These are phyloP conservation scores for Eupithecia abbreviata DNA, from an alignment of 2,888 invertebrate species.

Conservation along the genomic window DNA sequence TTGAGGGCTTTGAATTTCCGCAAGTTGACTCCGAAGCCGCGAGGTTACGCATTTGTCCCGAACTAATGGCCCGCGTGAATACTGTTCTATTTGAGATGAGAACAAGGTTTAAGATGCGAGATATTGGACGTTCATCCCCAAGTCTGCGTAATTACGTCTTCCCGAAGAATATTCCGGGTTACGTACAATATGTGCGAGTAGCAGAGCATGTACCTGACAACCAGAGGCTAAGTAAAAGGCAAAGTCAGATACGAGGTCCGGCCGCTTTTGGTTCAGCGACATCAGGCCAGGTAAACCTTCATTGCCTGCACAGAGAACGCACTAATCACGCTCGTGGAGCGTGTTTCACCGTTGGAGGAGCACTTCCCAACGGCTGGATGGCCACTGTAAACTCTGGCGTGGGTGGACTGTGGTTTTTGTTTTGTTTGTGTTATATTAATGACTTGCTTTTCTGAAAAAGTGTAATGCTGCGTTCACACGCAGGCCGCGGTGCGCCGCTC, in stretches of 20 bases:
- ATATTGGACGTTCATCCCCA: constrained; percentile 17
- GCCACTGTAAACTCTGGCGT: not conserved
- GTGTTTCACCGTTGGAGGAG: constrained; percentile 13
- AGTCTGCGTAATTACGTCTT: constrained; percentile 3
- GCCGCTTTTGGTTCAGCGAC: constrained; percentile 12
- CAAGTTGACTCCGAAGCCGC: constrained; percentile 33
- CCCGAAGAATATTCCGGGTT: constrained; percentile 21
- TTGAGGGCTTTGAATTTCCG: constrained; percentile 40
- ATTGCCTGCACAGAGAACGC: constrained; percentile 2
- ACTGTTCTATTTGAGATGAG: constrained; percentile 21
- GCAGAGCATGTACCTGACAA: constrained; percentile 6
- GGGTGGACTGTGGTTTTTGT: too few species aligned
- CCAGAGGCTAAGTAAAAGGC: constrained; percentile 3
- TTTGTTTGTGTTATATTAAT: too few species aligned
- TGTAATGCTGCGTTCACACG: too few species aligned
- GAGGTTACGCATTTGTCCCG: constrained; percentile 26
- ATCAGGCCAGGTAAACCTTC: constrained; percentile 1
- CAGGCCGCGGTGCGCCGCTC: too few species aligned
- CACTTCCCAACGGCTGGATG: not conserved
- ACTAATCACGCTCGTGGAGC: constrained; percentile 10
- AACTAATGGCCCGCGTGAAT: constrained; percentile 34
- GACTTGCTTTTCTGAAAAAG: too few species aligned
- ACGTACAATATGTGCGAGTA: not conserved
- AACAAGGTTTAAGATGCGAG: constrained; percentile 8
- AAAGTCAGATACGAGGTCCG: constrained; percentile 8